Evolutionary conservation across 2,113 vertebrate species (phyloP).

Genomic region (Vireo altiloquus): DNA sequence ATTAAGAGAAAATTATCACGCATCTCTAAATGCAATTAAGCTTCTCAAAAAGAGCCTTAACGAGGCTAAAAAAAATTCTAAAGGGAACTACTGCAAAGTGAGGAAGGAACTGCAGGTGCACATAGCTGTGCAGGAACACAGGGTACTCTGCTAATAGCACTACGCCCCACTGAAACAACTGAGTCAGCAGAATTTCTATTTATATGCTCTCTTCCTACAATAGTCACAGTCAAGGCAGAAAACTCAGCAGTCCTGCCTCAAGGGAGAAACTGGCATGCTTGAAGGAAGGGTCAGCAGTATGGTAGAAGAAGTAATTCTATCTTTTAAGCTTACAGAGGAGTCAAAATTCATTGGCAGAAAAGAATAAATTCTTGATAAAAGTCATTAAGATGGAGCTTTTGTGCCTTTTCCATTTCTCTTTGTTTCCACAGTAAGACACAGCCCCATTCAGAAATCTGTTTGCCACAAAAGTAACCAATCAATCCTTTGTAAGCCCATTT

Average conservation of each 20-base stretch:
- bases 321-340: neutral
- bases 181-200: conserved; percentile 63
- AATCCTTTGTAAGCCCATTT: neutral
- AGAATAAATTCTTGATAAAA: neutral
- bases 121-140: conserved; percentile 34
- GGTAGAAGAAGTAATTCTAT: neutral
- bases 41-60: neutral
- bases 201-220: conserved; percentile 50
- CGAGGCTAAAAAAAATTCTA: conserved; percentile 14
- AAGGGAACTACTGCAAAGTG: conserved; percentile 48
- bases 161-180: conserved; percentile 49
- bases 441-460: neutral
- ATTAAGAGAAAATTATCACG: neutral
- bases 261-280: neutral
- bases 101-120: conserved; percentile 65
- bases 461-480: neutral
- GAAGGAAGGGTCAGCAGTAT: neutral
- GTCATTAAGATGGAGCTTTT: neutral
- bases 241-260: conserved; percentile 21
- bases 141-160: conserved; percentile 55
- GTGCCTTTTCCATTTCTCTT: neutral
- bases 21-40: conserved; percentile 10
- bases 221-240: conserved; percentile 3
- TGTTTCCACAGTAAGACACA: neutral
- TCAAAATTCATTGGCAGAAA: neutral